These are phyloP conservation scores for Gnathonemus echidnorhynchus DNA, from an alignment of 2,113 vertebrate genomes.

Conservation along the genomic window DNA sequence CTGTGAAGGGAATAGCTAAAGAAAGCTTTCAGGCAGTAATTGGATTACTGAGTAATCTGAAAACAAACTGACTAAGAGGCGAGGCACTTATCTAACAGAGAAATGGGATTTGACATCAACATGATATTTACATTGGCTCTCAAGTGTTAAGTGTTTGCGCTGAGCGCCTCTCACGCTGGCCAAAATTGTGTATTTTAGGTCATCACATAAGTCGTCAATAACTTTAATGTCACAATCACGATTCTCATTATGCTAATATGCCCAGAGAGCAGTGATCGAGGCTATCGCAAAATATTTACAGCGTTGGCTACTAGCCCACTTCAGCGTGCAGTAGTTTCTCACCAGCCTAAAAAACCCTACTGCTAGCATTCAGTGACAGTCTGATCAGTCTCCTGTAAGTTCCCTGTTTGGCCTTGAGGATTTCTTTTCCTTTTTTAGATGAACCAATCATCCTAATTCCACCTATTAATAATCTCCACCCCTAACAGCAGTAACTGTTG, in stretches of 20 bases:
- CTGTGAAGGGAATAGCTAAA: conserved; percentile 30
- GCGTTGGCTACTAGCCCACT: neutral
- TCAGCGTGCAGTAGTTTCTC: neutral
- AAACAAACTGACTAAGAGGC: conserved; percentile 48
- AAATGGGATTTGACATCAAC: conserved; percentile 18
- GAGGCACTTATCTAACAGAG: conserved; percentile 20
- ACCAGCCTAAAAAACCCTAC: neutral
- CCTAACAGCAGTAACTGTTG: neutral
- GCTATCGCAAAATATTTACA: neutral
- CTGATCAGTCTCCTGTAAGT: neutral
- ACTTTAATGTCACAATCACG: neutral
- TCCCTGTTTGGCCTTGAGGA: neutral
- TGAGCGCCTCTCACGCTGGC: neutral
- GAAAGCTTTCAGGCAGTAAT: conserved; percentile 45
- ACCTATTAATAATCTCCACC: neutral
- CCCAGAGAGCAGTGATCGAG: neutral
- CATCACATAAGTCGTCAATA: neutral
- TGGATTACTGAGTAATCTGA: conserved; percentile 53
- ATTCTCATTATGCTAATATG: neutral
- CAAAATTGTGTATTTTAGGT: conserved; percentile 6
- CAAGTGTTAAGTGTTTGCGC: conserved; percentile 1
- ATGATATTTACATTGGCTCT: conserved; percentile 9
- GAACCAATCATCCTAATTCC: neutral
- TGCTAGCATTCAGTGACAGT: neutral
- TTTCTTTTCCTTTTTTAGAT: neutral